A percentile compares a stretch with the other conserved stretches of the same genome.
These are phyloP conservation scores for Chamaetylas fuelleborni DNA, from an alignment of 2,113 vertebrate species.

Conservation along the genomic window DNA sequence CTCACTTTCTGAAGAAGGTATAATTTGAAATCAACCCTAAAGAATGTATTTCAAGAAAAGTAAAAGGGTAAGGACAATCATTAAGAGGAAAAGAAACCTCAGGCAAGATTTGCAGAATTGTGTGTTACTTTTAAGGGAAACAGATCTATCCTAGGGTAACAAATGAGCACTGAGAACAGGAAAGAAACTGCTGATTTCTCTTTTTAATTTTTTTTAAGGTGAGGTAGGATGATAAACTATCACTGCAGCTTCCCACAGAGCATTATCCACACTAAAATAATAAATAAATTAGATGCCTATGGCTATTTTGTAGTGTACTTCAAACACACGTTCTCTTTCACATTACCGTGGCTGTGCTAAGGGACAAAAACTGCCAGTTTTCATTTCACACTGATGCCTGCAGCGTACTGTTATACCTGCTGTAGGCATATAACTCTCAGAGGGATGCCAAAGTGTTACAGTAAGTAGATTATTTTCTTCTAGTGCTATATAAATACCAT, in stretches of 20 bases:
- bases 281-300: conserved; percentile 29
- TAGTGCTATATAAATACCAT: conserved; percentile 11
- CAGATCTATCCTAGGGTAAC: neutral
- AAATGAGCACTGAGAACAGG: neutral
- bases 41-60: neutral
- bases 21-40: neutral
- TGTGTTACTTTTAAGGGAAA: neutral
- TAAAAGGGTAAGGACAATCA: neutral
- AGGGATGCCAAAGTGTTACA: conserved; percentile 30
- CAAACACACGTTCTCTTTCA: neutral
- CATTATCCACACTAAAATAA: neutral
- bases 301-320: neutral
- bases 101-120: neutral
- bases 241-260: neutral
- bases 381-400: neutral
- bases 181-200: neutral
- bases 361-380: neutral
- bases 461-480: conserved; percentile 20
- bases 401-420: neutral
- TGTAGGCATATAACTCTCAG: neutral
- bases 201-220: neutral
- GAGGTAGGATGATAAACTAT: neutral
- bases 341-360: neutral
- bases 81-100: neutral
- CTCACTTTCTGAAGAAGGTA: neutral